These are phyloP conservation scores for Drosophila setifemur DNA, from an alignment of 1,140 invertebrate species.

Conservation along the genomic window DNA sequence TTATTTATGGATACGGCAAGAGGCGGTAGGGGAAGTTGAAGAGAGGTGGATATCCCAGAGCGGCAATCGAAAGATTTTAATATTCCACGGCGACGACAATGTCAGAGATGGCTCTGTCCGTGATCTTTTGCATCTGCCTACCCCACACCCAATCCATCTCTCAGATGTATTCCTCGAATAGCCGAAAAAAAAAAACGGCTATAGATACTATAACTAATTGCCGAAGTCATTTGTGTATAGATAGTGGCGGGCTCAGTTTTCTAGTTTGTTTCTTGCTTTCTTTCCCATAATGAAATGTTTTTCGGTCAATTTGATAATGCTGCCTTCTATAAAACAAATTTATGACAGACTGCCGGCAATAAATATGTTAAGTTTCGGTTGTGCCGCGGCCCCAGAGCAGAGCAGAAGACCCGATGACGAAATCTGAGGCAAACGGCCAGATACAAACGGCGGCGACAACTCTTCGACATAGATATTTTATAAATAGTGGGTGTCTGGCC, in stretches of 20 bases:
- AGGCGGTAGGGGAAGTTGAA: background rate
- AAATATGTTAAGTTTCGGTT: conserved; percentile 63
- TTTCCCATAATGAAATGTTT: conserved; percentile 76
- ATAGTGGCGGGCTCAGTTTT: conserved; percentile 4
- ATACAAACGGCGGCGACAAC: conserved; percentile 51
- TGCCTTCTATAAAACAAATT: conserved; percentile 74
- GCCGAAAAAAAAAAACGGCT: background rate
- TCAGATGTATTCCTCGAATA: conserved; percentile 11
- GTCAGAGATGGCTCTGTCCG: conserved; percentile 20
- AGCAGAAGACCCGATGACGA: conserved; percentile 53
- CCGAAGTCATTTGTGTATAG: conserved; percentile 10
- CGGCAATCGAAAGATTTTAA: conserved; percentile 26
- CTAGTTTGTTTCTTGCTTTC: conserved; percentile 49
- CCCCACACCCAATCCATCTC: conserved; percentile 22
- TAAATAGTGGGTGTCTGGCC: conserved; percentile 74
- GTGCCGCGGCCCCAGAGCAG: conserved; percentile 39
- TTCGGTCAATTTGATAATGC: conserved; percentile 76
- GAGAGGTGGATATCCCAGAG: background rate
- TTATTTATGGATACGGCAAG: conserved; percentile 54
- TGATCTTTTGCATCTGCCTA: conserved; percentile 16
- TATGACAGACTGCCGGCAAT: conserved; percentile 64
- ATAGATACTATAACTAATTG: conserved; percentile 58
- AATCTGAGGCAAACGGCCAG: conserved; percentile 39
- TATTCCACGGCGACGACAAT: conserved; percentile 24
- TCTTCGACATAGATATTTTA: conserved; percentile 49